phyloP scores from a whole-genome alignment of 1,140 invertebrate genomes.

The Drosophila busckii region DNA sequence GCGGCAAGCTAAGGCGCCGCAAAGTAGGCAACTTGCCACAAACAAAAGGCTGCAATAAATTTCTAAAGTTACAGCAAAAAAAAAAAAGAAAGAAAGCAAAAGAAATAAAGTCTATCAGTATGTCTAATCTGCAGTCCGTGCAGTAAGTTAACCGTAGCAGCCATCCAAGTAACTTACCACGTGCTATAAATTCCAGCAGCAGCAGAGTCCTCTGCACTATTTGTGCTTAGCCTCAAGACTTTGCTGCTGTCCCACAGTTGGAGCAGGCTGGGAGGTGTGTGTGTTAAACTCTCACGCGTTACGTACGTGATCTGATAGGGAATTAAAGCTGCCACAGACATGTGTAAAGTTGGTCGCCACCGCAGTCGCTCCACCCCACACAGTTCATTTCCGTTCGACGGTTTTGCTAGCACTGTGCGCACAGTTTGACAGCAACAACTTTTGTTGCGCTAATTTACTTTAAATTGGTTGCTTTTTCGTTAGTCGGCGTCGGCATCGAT shows the following conservation, averaged over 20 bases:
- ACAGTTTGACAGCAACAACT: constrained; percentile 33
- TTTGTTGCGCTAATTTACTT: constrained; percentile 65
- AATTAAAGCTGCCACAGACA: constrained; percentile 62
- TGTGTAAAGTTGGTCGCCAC: constrained; percentile 50
- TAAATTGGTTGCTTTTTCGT: constrained; percentile 68
- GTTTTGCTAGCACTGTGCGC: constrained; percentile 32
- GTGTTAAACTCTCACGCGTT: constrained; percentile 27
- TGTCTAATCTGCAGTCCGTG: constrained; percentile 68
- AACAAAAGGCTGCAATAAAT: constrained; percentile 58
- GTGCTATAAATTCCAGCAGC: constrained; percentile 71
- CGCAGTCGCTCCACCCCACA: background rate
- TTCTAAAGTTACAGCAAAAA: constrained; percentile 62
- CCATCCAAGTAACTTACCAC: constrained; percentile 64
- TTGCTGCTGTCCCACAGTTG: constrained; percentile 15
- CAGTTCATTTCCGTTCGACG: constrained; percentile 4
- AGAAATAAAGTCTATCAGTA: constrained; percentile 65
- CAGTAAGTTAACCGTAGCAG: constrained; percentile 22
- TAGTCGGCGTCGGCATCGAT: constrained; percentile 38
- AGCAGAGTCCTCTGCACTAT: constrained; percentile 68
- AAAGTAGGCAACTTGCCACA: constrained; percentile 38
- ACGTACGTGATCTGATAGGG: constrained; percentile 67
- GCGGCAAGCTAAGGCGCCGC: constrained; percentile 21
- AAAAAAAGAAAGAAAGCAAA: too few species aligned
- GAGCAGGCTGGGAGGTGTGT: background rate
- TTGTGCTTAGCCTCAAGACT: constrained; percentile 52